Evolutionary conservation across 2,113 vertebrate genomes (phyloP).

Genomic region (Bubo blakistoni): DNA sequence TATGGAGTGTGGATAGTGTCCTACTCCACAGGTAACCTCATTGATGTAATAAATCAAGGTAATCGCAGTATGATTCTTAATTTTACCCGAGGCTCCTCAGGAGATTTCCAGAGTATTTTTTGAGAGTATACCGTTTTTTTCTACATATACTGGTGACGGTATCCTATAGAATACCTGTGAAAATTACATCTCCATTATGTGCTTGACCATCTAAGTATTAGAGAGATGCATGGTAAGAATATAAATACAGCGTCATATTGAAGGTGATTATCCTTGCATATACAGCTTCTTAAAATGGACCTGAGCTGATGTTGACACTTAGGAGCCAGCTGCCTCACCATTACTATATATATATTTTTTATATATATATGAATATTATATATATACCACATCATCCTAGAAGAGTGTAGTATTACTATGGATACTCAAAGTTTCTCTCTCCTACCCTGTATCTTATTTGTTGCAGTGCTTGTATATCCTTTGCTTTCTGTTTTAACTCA

Average conservation of each 20-base stretch:
- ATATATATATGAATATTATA: too few species aligned
- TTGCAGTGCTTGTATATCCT: neutral
- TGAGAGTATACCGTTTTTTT: neutral
- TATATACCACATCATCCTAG: neutral
- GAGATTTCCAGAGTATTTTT: neutral
- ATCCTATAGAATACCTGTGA: neutral
- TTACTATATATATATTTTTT: neutral
- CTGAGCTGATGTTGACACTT: neutral
- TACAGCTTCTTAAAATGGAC: neutral
- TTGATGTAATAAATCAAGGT: neutral
- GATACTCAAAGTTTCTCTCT: neutral
- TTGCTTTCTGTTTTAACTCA: neutral
- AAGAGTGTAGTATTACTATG: neutral
- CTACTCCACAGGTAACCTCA: neutral
- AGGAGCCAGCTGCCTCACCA: neutral
- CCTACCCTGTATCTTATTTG: neutral
- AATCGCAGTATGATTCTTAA: neutral
- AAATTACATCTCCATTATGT: neutral
- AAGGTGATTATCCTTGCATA: neutral
- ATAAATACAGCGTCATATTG: neutral
- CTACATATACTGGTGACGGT: fast-evolving
- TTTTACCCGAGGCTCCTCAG: neutral
- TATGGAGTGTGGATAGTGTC: neutral
- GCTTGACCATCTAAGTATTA: neutral
- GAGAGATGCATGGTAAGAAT: neutral